Evolutionary conservation across 2,888 invertebrate species (phyloP).

Genomic region (Magallana nippona): DNA sequence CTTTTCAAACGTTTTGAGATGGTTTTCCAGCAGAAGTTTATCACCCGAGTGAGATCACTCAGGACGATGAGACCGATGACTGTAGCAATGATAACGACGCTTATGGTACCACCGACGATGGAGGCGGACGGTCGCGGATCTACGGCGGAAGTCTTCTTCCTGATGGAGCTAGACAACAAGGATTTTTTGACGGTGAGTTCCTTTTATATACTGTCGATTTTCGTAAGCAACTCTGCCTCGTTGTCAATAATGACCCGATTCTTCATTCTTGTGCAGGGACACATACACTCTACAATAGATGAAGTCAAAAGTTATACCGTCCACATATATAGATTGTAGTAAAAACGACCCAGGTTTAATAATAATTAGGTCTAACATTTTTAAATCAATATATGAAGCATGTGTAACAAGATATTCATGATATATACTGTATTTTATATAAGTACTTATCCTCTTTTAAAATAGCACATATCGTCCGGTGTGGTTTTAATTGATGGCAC

Average conservation of each 20-base stretch:
- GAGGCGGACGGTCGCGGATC: not conserved
- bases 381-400: too few species aligned
- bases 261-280: not conserved
- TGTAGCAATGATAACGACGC: not conserved
- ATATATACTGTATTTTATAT: too few species aligned
- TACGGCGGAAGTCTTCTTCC: not conserved
- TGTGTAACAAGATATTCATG: too few species aligned
- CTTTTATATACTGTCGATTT: not conserved
- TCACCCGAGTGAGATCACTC: not conserved
- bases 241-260: not conserved
- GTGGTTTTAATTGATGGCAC: too few species aligned
- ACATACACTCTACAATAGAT: not conserved
- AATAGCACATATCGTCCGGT: too few species aligned
- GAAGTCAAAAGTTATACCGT: too few species aligned
- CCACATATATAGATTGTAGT: too few species aligned
- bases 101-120: not conserved
- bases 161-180: not conserved
- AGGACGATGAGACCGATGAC: not conserved
- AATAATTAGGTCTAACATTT: too few species aligned
- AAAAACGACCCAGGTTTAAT: too few species aligned
- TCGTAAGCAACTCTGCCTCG: not conserved
- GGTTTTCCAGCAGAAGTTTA: not conserved
- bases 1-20: too few species aligned
- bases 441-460: too few species aligned
- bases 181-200: not conserved